Percentiles rank a stretch among this genome's conserved stretches.
Conservation (phyloP, 2,797 vertebrate genomes). For the Oreochromis grahami region DNA sequence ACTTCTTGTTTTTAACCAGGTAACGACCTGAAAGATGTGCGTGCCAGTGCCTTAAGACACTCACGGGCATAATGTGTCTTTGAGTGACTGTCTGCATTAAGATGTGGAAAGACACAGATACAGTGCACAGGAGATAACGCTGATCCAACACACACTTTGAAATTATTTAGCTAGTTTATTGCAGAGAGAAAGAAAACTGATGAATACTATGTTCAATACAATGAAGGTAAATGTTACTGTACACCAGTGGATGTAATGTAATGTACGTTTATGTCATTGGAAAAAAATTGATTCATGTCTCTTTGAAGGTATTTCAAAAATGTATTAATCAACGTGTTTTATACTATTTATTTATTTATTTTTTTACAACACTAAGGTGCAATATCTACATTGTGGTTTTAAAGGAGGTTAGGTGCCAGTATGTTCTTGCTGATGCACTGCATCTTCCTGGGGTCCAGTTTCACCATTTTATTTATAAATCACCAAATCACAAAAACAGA, state of each 20-base stretch:
- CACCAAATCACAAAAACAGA: neutral
- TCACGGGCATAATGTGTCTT: neutral
- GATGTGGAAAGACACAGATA: neutral
- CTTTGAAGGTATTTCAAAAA: neutral
- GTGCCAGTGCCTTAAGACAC: neutral
- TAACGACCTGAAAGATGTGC: neutral
- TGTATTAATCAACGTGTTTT: neutral
- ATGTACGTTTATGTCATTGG: neutral
- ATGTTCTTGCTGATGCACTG: neutral
- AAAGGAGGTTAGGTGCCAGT: too few species aligned
- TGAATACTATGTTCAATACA: neutral
- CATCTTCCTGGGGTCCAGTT: neutral
- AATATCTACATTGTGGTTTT: too few species aligned
- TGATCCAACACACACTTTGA: neutral
- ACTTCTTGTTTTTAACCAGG: neutral
- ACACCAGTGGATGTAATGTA: neutral
- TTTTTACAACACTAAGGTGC: too few species aligned
- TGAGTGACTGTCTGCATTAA: neutral
- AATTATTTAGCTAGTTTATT: neutral
- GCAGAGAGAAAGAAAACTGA: neutral
- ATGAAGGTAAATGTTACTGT: neutral
- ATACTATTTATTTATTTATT: neutral
- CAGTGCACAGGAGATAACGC: neutral
- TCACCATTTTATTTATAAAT: neutral
- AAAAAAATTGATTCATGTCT: rapidly evolving